phyloP scores from a whole-genome alignment of 1,140 invertebrate species.

The Papilio helenus region DNA sequence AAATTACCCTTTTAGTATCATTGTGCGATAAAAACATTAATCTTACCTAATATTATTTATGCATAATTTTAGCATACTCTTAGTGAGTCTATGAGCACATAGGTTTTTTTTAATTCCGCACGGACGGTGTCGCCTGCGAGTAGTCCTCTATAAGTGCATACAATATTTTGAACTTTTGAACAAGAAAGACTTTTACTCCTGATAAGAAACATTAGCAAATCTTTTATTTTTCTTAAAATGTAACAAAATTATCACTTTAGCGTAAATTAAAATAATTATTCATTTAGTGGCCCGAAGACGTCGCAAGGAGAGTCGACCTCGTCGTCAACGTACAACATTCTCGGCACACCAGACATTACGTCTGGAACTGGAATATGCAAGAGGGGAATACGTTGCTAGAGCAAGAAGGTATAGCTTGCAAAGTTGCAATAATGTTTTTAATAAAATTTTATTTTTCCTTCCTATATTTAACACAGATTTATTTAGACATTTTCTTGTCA shows the following conservation, averaged over 20 bases:
- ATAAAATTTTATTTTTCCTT: background rate
- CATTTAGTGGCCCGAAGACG: slow-evolving; percentile 90
- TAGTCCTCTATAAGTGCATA: background rate
- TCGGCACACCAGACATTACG: slow-evolving; percentile 95
- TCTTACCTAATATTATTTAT: too few species aligned
- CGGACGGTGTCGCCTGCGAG: too few species aligned
- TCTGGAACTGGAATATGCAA: slow-evolving; percentile 94
- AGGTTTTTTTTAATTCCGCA: too few species aligned
- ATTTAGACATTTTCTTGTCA: background rate
- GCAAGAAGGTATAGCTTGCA: slow-evolving; percentile 84
- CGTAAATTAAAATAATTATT: background rate
- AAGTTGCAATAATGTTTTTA: background rate
- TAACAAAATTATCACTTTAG: too few species aligned
- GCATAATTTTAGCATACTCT: too few species aligned
- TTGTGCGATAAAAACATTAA: background rate
- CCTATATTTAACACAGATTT: background rate
- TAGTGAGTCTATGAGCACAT: too few species aligned
- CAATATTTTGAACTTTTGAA: background rate
- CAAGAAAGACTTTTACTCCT: too few species aligned
- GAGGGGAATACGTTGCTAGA: slow-evolving; percentile 95
- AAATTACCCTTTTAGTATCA: background rate
- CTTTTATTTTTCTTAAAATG: too few species aligned
- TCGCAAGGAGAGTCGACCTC: slow-evolving; percentile 91
- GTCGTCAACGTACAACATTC: slow-evolving; percentile 96
- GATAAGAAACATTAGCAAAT: too few species aligned